Evolutionary conservation across 2,888 invertebrate species (phyloP).

Genomic region (Megaustenia siamemsis): DNA sequence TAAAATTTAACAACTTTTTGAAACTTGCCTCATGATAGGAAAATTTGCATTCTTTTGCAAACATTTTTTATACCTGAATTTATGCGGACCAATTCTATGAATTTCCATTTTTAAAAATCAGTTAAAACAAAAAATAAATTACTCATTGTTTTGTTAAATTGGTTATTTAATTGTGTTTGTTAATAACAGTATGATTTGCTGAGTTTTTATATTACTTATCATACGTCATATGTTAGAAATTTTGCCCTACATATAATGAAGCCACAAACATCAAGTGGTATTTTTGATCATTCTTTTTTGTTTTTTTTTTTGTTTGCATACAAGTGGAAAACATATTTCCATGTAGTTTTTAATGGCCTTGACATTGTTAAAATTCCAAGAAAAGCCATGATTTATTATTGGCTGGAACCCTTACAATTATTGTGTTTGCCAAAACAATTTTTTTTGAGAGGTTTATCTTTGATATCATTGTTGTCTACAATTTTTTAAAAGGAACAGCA

Average conservation of each 20-base stretch:
- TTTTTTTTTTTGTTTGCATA: too few relatives aligned
- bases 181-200: too few relatives aligned
- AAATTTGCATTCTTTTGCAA: not conserved
- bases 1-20: not conserved
- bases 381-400: not conserved
- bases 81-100: constrained; percentile 1
- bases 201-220: too few relatives aligned
- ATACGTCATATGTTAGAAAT: too few relatives aligned
- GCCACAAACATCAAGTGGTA: too few relatives aligned
- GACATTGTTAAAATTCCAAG: not conserved
- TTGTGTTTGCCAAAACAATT: not conserved
- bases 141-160: too few relatives aligned
- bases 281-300: too few relatives aligned
- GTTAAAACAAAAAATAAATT: too few relatives aligned
- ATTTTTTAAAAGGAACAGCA: not conserved
- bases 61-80: not conserved
- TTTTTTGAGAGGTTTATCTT: not conserved
- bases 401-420: not conserved
- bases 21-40: not conserved
- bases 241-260: too few relatives aligned
- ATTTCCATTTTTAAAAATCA: constrained; percentile 10
- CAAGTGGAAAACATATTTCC: too few relatives aligned
- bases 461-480: constrained; percentile 19
- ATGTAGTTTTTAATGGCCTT: too few relatives aligned
- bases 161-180: too few relatives aligned